Base-by-base conservation (phyloP, 2,113 vertebrate species). In the Hepsetus odoe region DNA sequence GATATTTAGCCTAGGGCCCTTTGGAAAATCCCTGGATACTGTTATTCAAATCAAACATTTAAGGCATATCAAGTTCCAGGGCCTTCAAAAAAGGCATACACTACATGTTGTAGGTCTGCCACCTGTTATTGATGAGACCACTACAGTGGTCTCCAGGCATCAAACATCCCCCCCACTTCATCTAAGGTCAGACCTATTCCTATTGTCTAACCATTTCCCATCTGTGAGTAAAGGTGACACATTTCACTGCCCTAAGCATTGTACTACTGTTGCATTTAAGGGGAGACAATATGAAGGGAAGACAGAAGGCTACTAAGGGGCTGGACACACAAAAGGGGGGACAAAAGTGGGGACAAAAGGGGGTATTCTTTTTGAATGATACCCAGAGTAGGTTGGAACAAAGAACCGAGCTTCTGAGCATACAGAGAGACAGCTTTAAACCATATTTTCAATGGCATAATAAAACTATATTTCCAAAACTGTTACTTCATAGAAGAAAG, bases 31-130 rank as follows among this genome's bases (percentile, higher is more conserved):
- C 62, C 72, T 44, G 56, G 80, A 79, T 81, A 77, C 84, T 66
- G 72, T 87, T 86, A 91, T 88, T 92, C 88, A 89, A 87, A 89
- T 83, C 82, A 83, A 68, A 55, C 59, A 55, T 53, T 44, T 33
- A 55, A 62, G 72, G 62, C 44, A 85, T 84, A 80, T 91, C 80
- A 38, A 59, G 83, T 91, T 90, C 77, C 89, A 75, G 16, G 62
- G 67, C 33, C 62, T 65, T 51, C 61, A 61, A 76, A 58, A 71
- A 44, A 38, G 16, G n/a, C 42, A 16, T 38, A 32, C 24, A 76
- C 73, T 70, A 49, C n/a, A 56, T 79, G 72, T 69, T 76, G n/a
- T 64, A 64, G 78, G 77, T 62, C 28, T 55, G 58, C 78, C 76
- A 85, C 40, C 74, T 81, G 76, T 76, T 77, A 30, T 13, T 55